These are phyloP conservation scores for Nycticebus coucang DNA, from an alignment of 2,113 vertebrate genomes.

Conservation along the genomic window DNA sequence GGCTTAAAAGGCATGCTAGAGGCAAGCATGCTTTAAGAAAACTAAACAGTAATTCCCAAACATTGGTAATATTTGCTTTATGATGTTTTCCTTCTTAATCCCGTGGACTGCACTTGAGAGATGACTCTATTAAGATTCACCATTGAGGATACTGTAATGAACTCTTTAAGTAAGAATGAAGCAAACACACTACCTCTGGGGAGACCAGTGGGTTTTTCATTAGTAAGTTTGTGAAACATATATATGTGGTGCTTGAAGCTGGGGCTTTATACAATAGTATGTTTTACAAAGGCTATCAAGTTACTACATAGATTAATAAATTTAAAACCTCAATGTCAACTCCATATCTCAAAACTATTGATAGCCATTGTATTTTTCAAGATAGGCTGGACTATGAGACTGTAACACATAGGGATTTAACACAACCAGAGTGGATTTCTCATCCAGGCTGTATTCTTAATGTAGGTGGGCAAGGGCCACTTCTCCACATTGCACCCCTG, in stretches of 20 bases:
- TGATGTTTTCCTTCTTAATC: conserved; percentile 37
- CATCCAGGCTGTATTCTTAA: background rate
- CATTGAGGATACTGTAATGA: background rate
- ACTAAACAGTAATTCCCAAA: conserved; percentile 39
- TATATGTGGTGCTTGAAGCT: background rate
- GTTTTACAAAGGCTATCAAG: background rate
- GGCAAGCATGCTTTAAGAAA: conserved; percentile 61
- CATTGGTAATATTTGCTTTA: conserved; percentile 55
- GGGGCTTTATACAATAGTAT: background rate
- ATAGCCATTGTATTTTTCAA: background rate
- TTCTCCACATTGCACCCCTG: background rate
- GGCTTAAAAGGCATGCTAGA: conserved; percentile 42
- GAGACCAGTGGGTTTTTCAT: conserved; percentile 35
- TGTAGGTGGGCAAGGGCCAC: rapidly evolving
- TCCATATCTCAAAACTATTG: background rate
- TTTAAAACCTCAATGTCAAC: background rate
- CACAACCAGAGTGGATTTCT: background rate
- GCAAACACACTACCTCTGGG: background rate
- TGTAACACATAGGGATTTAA: background rate
- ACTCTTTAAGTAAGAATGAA: conserved; percentile 42
- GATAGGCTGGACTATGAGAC: background rate
- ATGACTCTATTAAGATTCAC: conserved; percentile 5
- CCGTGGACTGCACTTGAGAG: background rate
- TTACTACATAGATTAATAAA: background rate
- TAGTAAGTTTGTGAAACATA: conserved; percentile 23